Evolutionary conservation across 2,113 vertebrate species (phyloP).

Genomic region (Lagopus leucura): DNA sequence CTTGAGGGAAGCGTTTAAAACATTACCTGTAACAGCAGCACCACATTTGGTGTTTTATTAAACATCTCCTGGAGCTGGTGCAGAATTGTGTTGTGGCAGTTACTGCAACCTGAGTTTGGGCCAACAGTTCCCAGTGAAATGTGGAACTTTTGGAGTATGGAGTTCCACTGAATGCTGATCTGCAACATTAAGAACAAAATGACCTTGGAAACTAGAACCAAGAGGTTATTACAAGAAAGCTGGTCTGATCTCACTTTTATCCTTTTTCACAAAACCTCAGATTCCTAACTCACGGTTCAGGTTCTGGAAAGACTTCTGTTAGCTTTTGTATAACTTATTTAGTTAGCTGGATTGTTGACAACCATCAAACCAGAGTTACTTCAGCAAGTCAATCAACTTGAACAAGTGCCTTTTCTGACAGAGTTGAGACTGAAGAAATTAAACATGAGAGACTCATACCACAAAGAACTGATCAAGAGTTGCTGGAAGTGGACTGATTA

Average conservation of each 20-base stretch:
- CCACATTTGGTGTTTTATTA: slow-evolving; percentile 95
- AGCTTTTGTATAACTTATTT: background rate
- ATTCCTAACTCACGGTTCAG: background rate
- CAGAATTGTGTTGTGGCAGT: slow-evolving; percentile 99
- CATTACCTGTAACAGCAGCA: slow-evolving; percentile 93
- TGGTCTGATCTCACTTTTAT: background rate
- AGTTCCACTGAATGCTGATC: slow-evolving; percentile 99
- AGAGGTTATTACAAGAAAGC: background rate
- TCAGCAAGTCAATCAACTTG: background rate
- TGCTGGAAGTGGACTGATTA: background rate
- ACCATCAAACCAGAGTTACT: background rate
- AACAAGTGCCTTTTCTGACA: background rate
- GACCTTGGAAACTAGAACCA: slow-evolving; percentile 41
- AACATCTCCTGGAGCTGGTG: slow-evolving; percentile 99
- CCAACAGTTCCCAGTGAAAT: slow-evolving; percentile 96
- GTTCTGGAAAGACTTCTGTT: background rate
- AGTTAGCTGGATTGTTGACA: background rate
- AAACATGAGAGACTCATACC: background rate
- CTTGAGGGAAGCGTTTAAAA: background rate
- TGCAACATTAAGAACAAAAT: slow-evolving; percentile 70
- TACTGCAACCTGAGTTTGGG: slow-evolving; percentile 98
- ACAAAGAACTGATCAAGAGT: background rate
- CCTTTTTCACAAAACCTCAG: background rate
- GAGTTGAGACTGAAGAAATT: background rate
- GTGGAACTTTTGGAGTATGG: slow-evolving; percentile 91